Conservation (phyloP, 2,797 vertebrate genomes). For the Holocentrus rufus region DNA sequence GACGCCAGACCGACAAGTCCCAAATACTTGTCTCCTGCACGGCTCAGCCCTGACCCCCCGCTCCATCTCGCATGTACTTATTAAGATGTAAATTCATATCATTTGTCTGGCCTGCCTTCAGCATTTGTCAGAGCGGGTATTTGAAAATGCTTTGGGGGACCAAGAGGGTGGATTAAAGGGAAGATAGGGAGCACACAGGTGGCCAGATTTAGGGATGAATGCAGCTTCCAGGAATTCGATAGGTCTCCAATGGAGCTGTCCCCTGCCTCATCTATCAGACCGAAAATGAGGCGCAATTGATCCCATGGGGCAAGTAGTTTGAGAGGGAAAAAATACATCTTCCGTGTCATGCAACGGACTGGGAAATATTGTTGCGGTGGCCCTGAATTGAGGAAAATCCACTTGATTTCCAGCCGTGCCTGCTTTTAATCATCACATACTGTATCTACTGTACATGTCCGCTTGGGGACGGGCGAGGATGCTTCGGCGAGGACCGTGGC, state of each 20-base stretch:
- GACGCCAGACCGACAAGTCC: conserved; percentile 34
- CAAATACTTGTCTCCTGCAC: conserved; percentile 28
- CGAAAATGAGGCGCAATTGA: conserved; percentile 56
- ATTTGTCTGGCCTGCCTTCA: conserved; percentile 18
- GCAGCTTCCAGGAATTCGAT: conserved; percentile 41
- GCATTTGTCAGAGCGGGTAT: conserved; percentile 34
- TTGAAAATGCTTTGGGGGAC: conserved; percentile 23
- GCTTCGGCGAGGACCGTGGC: conserved; percentile 43
- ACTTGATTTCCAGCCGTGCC: conserved; percentile 37
- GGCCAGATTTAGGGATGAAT: conserved; percentile 40
- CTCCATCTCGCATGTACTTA: conserved; percentile 33
- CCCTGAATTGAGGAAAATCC: conserved; percentile 39
- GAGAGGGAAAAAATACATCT: conserved; percentile 25
- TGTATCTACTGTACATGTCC: conserved; percentile 40
- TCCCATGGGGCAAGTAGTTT: conserved; percentile 34
- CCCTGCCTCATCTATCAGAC: conserved; percentile 33
- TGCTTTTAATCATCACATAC: conserved; percentile 37
- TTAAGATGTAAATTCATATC: conserved; percentile 47
- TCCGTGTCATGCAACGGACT: conserved; percentile 25
- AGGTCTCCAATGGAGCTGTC: conserved; percentile 31
- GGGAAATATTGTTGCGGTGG: conserved; percentile 33
- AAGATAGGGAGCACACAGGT: conserved; percentile 36
- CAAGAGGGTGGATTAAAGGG: conserved; percentile 24
- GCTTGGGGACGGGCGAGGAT: conserved; percentile 40
- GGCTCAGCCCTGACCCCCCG: conserved; percentile 45